Percentiles rank a stretch among this genome's conserved stretches.
Conservation (phyloP, 2,888 invertebrate species). For the Cepaea hortensis region DNA sequence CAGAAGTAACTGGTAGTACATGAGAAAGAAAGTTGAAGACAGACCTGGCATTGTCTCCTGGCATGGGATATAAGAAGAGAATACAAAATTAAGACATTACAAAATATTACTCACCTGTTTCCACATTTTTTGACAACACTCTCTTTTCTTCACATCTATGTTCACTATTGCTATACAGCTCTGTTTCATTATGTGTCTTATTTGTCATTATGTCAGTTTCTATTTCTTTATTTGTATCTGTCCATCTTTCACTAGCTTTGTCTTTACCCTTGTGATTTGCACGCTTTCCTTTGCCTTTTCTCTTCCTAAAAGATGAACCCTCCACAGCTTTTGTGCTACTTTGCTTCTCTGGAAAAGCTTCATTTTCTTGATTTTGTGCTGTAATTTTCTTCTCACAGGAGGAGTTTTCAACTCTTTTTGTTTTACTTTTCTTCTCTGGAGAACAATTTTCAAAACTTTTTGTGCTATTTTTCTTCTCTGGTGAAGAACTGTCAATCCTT, state of each 20-base stretch:
- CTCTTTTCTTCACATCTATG: background rate
- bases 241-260: background rate
- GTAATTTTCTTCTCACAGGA: too few species aligned
- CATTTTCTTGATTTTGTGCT: conserved; percentile 45
- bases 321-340: background rate
- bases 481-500: too few species aligned
- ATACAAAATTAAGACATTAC: too few species aligned
- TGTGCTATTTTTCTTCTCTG: too few species aligned
- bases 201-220: background rate
- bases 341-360: background rate
- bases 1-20: too few species aligned
- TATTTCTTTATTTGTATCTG: background rate
- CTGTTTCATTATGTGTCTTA: background rate
- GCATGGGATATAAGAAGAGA: too few species aligned
- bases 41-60: too few species aligned
- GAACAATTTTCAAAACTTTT: too few species aligned
- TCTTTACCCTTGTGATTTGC: background rate
- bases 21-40: too few species aligned
- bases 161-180: background rate
- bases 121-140: background rate
- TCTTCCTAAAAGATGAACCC: background rate
- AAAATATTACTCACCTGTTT: too few species aligned
- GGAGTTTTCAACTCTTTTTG: too few species aligned
- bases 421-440: too few species aligned
- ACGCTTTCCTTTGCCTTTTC: conserved; percentile 14